These are phyloP conservation scores for Latrodectus hesperus DNA, from an alignment of 2,888 invertebrate species.

Conservation along the genomic window DNA sequence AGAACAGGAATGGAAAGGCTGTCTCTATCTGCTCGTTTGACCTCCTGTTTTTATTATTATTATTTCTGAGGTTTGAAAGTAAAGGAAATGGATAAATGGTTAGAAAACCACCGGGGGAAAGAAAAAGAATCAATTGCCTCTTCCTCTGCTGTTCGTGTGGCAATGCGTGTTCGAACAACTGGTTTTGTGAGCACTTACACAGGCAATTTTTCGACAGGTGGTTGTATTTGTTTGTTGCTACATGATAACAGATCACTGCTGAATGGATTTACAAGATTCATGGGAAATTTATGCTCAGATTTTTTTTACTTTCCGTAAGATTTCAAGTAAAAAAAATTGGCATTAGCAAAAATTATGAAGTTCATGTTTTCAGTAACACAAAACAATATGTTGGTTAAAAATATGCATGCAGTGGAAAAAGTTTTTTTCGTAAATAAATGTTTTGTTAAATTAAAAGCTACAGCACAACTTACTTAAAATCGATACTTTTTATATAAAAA, in stretches of 20 bases:
- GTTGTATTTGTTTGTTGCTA: not conserved
- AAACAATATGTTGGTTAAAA: no score
- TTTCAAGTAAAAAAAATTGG: not conserved
- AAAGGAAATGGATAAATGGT: not conserved
- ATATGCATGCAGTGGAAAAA: no score
- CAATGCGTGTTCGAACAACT: not conserved
- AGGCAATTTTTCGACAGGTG: not conserved
- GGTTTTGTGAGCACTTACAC: not conserved
- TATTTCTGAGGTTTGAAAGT: not conserved
- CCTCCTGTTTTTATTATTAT: constrained; percentile 29
- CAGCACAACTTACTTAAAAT: no score
- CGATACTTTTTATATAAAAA: no score
- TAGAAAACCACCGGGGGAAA: not conserved
- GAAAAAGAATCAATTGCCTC: not conserved
- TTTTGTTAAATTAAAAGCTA: no score
- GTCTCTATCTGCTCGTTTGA: constrained; percentile 26
- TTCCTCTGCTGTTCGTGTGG: not conserved
- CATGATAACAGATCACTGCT: not conserved
- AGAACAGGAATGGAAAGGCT: constrained; percentile 17
- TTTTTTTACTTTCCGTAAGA: not conserved
- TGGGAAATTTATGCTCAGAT: not conserved
- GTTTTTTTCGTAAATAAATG: no score
- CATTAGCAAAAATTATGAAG: no score
- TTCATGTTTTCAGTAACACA: no score
- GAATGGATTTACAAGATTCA: not conserved